A percentile compares a stretch with the other conserved stretches of the same genome.
Evolutionary conservation across 2,113 vertebrate genomes (phyloP).

Genomic region (Burhinus oedicnemus): DNA sequence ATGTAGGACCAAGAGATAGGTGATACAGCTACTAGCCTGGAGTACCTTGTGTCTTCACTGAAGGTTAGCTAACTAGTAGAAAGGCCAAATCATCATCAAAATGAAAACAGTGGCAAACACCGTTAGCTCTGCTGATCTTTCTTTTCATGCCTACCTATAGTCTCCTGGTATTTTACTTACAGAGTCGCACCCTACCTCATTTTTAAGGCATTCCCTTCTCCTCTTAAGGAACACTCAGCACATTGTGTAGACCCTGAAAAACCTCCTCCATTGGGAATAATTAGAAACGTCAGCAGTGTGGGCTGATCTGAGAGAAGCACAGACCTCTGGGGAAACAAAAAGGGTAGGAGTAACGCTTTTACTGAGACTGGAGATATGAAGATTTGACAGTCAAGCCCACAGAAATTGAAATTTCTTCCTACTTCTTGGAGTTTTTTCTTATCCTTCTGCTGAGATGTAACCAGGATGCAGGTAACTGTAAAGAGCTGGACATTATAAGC

Average conservation of each 20-base stretch:
- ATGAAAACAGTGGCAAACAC: not conserved
- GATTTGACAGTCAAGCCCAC: not conserved
- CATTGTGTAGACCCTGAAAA: not conserved
- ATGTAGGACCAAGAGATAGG: not conserved
- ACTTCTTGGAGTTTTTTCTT: not conserved
- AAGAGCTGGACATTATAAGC: not conserved
- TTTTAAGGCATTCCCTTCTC: not conserved
- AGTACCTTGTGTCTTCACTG: not conserved
- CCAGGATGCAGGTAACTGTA: not conserved
- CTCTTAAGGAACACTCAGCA: not conserved
- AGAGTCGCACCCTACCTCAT: not conserved
- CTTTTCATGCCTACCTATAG: not conserved
- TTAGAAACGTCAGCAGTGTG: not conserved
- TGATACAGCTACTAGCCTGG: not conserved
- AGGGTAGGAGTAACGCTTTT: not conserved
- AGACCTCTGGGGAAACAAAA: not conserved
- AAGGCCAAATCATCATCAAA: not conserved
- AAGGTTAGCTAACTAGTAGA: not conserved
- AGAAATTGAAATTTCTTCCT: not conserved
- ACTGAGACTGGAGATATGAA: not conserved
- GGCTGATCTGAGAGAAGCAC: not conserved
- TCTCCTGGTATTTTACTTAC: not conserved
- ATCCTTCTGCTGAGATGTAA: not conserved
- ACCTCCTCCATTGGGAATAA: not conserved
- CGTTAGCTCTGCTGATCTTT: not conserved